Conservation (phyloP, 2,797 vertebrate genomes). For the Sebastes aleutianus region DNA sequence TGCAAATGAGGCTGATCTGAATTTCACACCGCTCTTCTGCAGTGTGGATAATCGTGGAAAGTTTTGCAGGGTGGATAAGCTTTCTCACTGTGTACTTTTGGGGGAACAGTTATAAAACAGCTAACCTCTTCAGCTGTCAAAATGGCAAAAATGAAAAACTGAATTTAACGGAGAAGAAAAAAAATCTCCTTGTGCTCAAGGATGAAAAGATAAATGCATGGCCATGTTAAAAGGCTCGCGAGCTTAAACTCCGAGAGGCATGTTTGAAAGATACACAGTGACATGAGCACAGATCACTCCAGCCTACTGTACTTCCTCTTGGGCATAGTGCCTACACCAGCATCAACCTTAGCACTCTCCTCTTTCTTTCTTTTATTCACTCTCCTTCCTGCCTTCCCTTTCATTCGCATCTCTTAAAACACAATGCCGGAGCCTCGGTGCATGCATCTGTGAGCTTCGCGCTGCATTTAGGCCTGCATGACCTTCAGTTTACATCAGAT, state of each 20-base stretch:
- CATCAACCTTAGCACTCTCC: slow-evolving; percentile 46
- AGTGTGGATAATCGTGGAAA: slow-evolving; percentile 44
- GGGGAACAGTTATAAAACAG: slow-evolving; percentile 42
- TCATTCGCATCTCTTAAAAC: slow-evolving; percentile 32
- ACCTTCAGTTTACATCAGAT: slow-evolving; percentile 59
- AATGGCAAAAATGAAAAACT: slow-evolving; percentile 33
- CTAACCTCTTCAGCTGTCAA: slow-evolving; percentile 42
- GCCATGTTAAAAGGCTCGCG: slow-evolving; percentile 37
- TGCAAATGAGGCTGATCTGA: slow-evolving; percentile 65
- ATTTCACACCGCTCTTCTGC: slow-evolving; percentile 42
- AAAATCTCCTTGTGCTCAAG: slow-evolving; percentile 8
- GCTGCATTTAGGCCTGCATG: slow-evolving; percentile 40
- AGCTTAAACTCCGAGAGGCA: slow-evolving; percentile 49
- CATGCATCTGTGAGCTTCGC: slow-evolving; percentile 16
- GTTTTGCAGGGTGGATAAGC: slow-evolving; percentile 48
- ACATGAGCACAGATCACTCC: slow-evolving; percentile 70
- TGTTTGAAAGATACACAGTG: slow-evolving; percentile 65
- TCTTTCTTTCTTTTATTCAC: slow-evolving; percentile 13
- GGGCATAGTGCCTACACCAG: slow-evolving; percentile 48
- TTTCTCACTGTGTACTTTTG: slow-evolving; percentile 34
- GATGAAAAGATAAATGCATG: slow-evolving; percentile 45
- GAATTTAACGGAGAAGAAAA: slow-evolving; percentile 19
- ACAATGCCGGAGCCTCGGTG: slow-evolving; percentile 4
- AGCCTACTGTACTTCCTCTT: slow-evolving; percentile 64
- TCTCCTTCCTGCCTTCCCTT: slow-evolving; percentile 20